Evolutionary conservation across 1,140 invertebrate species (phyloP).

Genomic region (Pygmarrhopalites habei): DNA sequence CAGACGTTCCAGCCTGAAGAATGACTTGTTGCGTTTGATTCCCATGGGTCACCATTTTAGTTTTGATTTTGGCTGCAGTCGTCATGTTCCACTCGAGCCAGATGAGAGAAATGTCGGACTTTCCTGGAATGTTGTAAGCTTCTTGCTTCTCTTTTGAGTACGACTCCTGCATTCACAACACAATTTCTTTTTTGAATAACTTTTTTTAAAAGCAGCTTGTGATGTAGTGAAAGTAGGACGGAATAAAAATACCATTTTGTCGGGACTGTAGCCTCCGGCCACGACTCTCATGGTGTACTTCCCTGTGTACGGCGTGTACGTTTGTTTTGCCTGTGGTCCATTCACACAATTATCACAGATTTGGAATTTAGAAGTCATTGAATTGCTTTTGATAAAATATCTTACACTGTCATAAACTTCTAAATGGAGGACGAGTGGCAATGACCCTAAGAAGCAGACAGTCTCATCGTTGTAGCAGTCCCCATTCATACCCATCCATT

Average conservation of each 20-base stretch:
- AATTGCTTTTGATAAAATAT: too few relatives aligned
- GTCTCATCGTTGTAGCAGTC: slow-evolving; percentile 16
- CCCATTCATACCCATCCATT: neutral
- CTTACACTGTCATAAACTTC: slow-evolving; percentile 20
- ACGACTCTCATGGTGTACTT: slow-evolving; percentile 20
- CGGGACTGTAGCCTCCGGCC: slow-evolving; percentile 17
- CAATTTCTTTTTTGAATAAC: too few relatives aligned
- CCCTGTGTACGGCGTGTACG: slow-evolving; percentile 10
- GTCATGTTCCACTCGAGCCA: slow-evolving; percentile 23
- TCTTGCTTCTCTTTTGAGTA: slow-evolving; percentile 21
- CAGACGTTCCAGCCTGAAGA: slow-evolving; percentile 7
- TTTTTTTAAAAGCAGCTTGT: too few relatives aligned
- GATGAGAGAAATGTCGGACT: slow-evolving; percentile 26
- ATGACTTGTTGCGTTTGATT: slow-evolving; percentile 5
- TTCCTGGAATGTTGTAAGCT: slow-evolving; percentile 25
- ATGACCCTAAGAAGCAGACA: slow-evolving; percentile 19
- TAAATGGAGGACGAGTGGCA: slow-evolving; percentile 7
- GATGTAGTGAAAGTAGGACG: too few relatives aligned
- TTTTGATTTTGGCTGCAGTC: neutral
- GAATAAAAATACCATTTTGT: too few relatives aligned
- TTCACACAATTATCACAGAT: neutral
- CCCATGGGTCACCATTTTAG: neutral
- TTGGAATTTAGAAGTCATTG: neutral
- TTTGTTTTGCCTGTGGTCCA: slow-evolving; percentile 14
- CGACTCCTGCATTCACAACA: too few relatives aligned